Base-by-base conservation (phyloP, 1,140 invertebrate genomes). In the Eriosoma lanigerum region DNA sequence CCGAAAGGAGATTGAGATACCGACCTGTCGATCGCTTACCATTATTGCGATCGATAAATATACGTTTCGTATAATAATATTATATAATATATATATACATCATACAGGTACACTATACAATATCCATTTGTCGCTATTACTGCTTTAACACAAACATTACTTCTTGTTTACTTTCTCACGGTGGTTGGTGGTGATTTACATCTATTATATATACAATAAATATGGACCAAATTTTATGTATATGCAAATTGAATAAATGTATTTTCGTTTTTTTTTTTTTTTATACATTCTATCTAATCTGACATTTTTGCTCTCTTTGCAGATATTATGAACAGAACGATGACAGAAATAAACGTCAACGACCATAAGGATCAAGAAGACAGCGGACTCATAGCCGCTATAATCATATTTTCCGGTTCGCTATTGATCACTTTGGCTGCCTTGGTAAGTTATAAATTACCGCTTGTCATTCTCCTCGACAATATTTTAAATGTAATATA, bases 241-340 rank as follows among this genome's bases (percentile, higher is more conserved):
- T 60, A 6, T 26, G 15, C 15, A 4, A 60, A 1, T 9, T 17
- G 13, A 17, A 29, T 29, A 60, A 13, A 60, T 5, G 8, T 29
- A 60, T n/a, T n/a, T n/a, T n/a, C 21, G 24, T 24, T 12, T 60
- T 26, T 26, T 19, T 6, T 58, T 24, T 12, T 60, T 26, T 26
- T 19, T 6, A 24, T 24, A 58, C 24, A 26, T 26, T 38, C 8
- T 12, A 60, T 60, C 29, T 3, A 38, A 38, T 38, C 32, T 8
- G 32, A 38, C 32, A 8, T 38, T 38, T 38, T 38, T 4, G 1
- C 21, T 50, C 44, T 66, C 32, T 9, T 78, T 78, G 9, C 54
- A 78, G 75, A 78, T 60, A 78, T 38, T 8, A 38, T 60, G 75
- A 78, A 78, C 75, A 78, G 75, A 58, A 78, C 75, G 21, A 78